Conservation (phyloP, 2,113 vertebrate genomes). For the Sarotherodon lohbergeri region DNA sequence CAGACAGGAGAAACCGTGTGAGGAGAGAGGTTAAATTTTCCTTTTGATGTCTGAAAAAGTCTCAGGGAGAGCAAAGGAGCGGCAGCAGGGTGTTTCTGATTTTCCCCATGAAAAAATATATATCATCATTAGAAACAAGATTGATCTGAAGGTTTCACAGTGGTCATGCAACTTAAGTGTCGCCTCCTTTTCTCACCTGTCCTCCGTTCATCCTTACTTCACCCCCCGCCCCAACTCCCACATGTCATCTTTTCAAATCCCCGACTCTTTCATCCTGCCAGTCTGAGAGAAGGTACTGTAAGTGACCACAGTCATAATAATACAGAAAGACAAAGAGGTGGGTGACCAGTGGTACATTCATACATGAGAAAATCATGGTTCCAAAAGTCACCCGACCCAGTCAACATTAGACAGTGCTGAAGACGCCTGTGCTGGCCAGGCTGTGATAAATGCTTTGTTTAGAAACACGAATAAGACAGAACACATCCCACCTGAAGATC, state of each 20-base stretch:
- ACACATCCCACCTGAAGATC: slow-evolving; percentile 61
- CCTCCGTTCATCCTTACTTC: neutral
- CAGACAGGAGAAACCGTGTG: slow-evolving; percentile 47
- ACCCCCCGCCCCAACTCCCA: neutral
- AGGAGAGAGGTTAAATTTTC: slow-evolving; percentile 42
- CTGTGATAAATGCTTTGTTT: slow-evolving; percentile 75
- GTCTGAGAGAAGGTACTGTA: slow-evolving; percentile 55
- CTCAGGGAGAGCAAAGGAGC: slow-evolving; percentile 48
- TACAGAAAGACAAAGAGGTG: slow-evolving; percentile 62
- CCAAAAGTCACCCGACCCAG: slow-evolving; percentile 61
- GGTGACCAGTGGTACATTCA: slow-evolving; percentile 73
- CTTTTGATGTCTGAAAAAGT: slow-evolving; percentile 52
- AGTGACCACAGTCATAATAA: slow-evolving; percentile 66
- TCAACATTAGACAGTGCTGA: slow-evolving; percentile 61
- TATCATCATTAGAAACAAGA: slow-evolving; percentile 68
- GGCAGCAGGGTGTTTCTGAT: slow-evolving; percentile 40
- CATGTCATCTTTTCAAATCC: neutral
- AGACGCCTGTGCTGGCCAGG: slow-evolving; percentile 57
- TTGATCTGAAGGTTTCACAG: slow-evolving; percentile 68
- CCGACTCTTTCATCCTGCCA: slow-evolving; percentile 4
- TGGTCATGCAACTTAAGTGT: slow-evolving; percentile 72
- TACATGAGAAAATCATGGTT: slow-evolving; percentile 66
- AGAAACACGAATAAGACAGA: slow-evolving; percentile 69
- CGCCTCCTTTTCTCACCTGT: slow-evolving; percentile 46
- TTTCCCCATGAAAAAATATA: slow-evolving; percentile 71